Percentiles rank a stretch among this genome's conserved stretches.
Conservation (phyloP, 2,113 vertebrate species). For the Cygnus buccinator region DNA sequence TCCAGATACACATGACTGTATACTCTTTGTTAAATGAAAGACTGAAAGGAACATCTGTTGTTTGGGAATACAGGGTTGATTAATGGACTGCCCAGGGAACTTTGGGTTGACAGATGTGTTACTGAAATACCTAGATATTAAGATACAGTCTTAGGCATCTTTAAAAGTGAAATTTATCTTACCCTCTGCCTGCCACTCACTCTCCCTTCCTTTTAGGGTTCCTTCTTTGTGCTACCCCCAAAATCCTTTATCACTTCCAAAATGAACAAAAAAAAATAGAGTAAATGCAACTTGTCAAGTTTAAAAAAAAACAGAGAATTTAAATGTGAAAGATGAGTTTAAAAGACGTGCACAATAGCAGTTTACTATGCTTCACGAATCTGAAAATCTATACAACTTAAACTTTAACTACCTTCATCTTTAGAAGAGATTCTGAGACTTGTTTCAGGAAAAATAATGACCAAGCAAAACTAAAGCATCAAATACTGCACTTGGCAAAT, state of each 20-base stretch:
- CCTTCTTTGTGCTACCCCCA: not conserved
- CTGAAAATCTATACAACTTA: not conserved
- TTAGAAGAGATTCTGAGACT: not conserved
- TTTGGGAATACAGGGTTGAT: not conserved
- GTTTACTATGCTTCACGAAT: not conserved
- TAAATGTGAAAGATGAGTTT: not conserved
- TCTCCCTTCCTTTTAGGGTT: not conserved
- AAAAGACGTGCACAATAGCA: not conserved
- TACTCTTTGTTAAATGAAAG: not conserved
- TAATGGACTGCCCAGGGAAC: not conserved
- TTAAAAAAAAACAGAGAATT: not conserved
- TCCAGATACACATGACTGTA: accelerated
- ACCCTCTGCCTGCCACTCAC: not conserved
- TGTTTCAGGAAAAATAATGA: not conserved
- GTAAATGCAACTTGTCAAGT: not conserved
- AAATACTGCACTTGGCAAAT: not conserved
- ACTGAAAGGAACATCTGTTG: not conserved
- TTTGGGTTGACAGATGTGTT: not conserved
- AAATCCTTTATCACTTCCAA: not conserved
- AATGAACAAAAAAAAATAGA: not conserved
- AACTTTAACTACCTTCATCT: not conserved
- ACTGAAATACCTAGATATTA: not conserved
- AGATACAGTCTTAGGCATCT: not conserved
- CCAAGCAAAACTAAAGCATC: not conserved
- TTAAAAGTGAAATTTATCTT: not conserved